These are phyloP conservation scores for Dasyprocta punctata DNA, from an alignment of 2,113 vertebrate genomes.

Conservation along the genomic window DNA sequence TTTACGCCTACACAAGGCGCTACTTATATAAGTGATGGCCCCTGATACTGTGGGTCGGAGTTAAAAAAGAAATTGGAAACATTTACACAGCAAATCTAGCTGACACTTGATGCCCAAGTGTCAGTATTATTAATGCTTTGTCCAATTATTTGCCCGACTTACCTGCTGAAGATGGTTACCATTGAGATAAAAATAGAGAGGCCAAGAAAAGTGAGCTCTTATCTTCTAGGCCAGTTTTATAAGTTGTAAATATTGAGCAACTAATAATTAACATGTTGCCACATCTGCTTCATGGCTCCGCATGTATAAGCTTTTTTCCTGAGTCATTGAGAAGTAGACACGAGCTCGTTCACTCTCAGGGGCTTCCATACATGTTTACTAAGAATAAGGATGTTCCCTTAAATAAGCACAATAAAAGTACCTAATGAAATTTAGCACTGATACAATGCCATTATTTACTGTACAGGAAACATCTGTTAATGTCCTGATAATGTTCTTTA, in stretches of 20 bases:
- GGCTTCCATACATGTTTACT: neutral
- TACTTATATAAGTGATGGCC: neutral
- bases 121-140: slow-evolving; percentile 20
- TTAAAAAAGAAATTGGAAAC: neutral
- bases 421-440: neutral
- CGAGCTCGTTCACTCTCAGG: neutral
- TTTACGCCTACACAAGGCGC: neutral
- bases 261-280: slow-evolving; percentile 16
- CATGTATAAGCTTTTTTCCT: neutral
- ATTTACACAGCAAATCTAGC: neutral
- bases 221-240: neutral
- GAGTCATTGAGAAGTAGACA: neutral
- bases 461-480: neutral
- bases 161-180: neutral
- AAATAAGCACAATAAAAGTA: neutral
- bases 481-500: neutral
- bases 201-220: slow-evolving; percentile 4
- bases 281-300: neutral
- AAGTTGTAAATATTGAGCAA: neutral
- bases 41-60: neutral
- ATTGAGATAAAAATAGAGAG: neutral
- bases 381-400: neutral
- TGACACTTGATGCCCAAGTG: neutral
- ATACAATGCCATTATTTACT: neutral
- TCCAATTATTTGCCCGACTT: neutral